These are phyloP conservation scores for Catotricha subobsoleta DNA, from an alignment of 2,888 invertebrate species.

Conservation along the genomic window DNA sequence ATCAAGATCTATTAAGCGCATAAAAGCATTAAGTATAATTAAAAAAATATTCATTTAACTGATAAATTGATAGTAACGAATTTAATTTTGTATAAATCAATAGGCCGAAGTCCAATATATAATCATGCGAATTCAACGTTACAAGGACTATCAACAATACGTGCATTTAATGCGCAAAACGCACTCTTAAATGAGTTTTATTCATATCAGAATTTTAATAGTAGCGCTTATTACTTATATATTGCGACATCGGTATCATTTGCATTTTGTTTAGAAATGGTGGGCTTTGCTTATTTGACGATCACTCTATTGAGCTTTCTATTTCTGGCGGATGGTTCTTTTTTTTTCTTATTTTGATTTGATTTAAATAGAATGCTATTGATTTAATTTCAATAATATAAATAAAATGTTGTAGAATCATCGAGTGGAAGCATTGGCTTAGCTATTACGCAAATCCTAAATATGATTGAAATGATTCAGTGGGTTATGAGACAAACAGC, in stretches of 20 bases:
- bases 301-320: conserved; percentile 35
- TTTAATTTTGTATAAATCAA: background rate
- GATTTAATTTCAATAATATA: background rate
- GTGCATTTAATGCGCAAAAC: conserved; percentile 43
- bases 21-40: conserved; percentile 47
- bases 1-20: conserved; percentile 53
- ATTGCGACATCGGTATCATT: conserved; percentile 51
- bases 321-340: conserved; percentile 32
- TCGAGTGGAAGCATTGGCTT: conserved; percentile 33
- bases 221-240: conserved; percentile 55
- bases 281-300: conserved; percentile 47
- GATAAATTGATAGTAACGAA: background rate
- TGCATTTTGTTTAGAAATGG: conserved; percentile 51
- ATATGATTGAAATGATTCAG: conserved; percentile 33
- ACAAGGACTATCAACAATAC: conserved; percentile 53
- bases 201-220: conserved; percentile 39
- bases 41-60: conserved; percentile 21
- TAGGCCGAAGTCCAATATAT: conserved; percentile 53
- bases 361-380: background rate
- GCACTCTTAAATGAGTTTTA: conserved; percentile 40
- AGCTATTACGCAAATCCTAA: conserved; percentile 34
- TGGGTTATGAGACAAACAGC: conserved; percentile 55
- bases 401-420: background rate
- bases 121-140: conserved; percentile 52
- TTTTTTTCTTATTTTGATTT: background rate